These are phyloP conservation scores for Psophia crepitans DNA, from an alignment of 2,113 vertebrate genomes.

Conservation along the genomic window DNA sequence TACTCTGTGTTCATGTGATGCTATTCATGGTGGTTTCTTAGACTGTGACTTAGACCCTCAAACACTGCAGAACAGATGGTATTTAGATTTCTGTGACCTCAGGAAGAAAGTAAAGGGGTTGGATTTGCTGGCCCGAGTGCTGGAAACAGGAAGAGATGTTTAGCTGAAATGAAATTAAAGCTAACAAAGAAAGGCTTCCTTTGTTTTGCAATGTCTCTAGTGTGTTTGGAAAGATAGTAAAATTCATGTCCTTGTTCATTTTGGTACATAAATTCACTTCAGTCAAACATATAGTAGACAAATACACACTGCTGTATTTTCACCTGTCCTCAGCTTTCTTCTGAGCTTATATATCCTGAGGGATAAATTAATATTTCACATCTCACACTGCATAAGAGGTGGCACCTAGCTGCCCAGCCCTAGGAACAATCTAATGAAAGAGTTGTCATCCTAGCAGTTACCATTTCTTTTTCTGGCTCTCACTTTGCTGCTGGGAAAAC, in stretches of 20 bases:
- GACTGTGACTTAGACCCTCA: background rate
- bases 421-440: background rate
- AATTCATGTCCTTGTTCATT: background rate
- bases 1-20: background rate
- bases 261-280: background rate
- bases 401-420: background rate
- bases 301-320: background rate
- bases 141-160: background rate
- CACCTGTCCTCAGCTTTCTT: background rate
- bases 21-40: background rate
- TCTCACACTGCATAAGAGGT: background rate
- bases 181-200: background rate
- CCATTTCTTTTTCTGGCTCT: background rate
- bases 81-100: background rate
- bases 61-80: background rate
- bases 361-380: background rate
- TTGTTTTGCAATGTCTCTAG: background rate
- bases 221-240: background rate
- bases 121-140: background rate
- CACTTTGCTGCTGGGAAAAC: background rate
- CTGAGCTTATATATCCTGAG: background rate
- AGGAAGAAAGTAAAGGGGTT: background rate
- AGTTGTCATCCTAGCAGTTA: background rate
- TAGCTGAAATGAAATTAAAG: background rate
- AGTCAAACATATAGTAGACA: background rate